These are phyloP conservation scores for Leptinotarsa texana DNA, from an alignment of 1,140 invertebrate genomes.

Conservation along the genomic window DNA sequence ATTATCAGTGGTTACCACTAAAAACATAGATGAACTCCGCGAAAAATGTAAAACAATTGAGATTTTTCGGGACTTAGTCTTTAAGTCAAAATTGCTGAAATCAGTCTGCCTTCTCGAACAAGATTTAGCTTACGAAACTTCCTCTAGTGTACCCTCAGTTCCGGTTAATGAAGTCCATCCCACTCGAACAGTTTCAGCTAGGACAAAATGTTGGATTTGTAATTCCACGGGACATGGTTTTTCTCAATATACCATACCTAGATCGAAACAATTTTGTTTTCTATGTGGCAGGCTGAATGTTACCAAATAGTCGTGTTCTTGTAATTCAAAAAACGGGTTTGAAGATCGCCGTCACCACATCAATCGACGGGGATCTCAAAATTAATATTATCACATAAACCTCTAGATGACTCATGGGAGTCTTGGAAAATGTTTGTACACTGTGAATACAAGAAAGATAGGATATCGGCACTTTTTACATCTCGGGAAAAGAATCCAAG, in stretches of 20 bases:
- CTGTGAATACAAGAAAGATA: not conserved
- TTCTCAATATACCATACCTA: not conserved
- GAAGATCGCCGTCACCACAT: not conserved
- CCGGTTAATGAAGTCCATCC: not conserved
- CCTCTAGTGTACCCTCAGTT: not conserved
- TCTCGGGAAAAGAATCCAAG: conserved; percentile 11
- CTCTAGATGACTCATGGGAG: not conserved
- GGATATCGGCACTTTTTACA: conserved; percentile 7
- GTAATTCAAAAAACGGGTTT: conserved; percentile 4
- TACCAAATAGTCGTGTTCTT: conserved; percentile 10
- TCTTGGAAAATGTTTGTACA: conserved; percentile 14
- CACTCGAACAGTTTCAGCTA: not conserved
- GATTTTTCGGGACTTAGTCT: too few species aligned
- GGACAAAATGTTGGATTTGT: not conserved
- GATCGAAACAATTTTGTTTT: conserved; percentile 12
- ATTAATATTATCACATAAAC: not conserved
- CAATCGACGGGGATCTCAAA: not conserved
- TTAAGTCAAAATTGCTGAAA: too few species aligned
- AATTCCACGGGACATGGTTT: not conserved
- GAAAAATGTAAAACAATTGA: too few species aligned
- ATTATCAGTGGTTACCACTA: too few species aligned
- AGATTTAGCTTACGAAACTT: conserved; percentile 1
- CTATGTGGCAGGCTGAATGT: conserved; percentile 6
- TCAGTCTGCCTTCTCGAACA: not conserved
- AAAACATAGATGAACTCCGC: too few species aligned